Evolutionary conservation across 2,113 vertebrate genomes (phyloP).

Genomic region (Jaculus jaculus): DNA sequence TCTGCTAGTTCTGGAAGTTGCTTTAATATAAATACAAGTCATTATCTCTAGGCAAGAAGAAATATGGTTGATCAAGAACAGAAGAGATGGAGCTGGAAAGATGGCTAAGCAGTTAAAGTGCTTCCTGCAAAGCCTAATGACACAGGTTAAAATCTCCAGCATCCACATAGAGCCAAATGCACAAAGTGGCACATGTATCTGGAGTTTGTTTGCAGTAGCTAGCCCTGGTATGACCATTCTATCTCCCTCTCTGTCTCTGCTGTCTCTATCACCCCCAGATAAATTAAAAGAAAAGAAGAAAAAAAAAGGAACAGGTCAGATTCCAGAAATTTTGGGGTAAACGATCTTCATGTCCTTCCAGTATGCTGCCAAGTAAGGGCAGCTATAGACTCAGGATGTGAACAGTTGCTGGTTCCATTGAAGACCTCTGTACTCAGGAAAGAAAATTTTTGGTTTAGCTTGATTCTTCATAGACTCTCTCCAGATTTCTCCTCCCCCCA

Average conservation of each 20-base stretch:
- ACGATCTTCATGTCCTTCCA: neutral
- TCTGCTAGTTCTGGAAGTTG: neutral
- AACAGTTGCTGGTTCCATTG: neutral
- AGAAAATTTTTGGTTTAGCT: neutral
- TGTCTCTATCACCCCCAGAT: neutral
- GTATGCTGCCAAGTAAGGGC: neutral
- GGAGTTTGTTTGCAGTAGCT: too few species aligned
- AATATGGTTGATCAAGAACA: too few species aligned
- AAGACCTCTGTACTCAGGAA: neutral
- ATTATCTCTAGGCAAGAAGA: neutral
- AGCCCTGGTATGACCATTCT: too few species aligned
- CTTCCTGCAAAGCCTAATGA: neutral
- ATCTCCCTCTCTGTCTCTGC: too few species aligned
- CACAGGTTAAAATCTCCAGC: too few species aligned
- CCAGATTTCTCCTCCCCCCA: neutral
- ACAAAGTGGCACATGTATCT: too few species aligned
- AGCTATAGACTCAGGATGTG: neutral
- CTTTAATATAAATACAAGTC: constrained; percentile 15
- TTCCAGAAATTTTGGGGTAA: neutral
- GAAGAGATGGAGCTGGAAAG: too few species aligned
- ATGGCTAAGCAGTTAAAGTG: neutral
- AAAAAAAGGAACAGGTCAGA: neutral
- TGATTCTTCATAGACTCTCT: neutral
- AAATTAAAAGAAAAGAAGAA: neutral
- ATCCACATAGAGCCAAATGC: too few species aligned